Conservation (phyloP, 2,797 vertebrate species). For the Uromys caudimaculatus region DNA sequence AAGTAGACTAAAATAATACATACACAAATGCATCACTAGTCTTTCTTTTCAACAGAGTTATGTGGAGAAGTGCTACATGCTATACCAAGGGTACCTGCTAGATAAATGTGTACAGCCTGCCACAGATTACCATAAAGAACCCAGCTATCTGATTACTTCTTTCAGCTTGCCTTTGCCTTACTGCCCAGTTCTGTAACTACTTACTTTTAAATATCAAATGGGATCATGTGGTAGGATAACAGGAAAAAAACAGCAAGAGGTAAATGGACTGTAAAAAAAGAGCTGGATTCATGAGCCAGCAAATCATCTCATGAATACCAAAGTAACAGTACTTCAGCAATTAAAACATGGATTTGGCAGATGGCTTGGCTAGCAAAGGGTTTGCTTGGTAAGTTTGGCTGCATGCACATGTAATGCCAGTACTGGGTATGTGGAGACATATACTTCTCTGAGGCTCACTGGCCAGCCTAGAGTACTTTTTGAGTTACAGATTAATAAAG, state of each 20-base stretch:
- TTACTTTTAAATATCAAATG: not conserved
- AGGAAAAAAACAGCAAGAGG: not conserved
- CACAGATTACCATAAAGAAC: not conserved
- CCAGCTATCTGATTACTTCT: rapidly evolving
- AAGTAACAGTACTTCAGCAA: not conserved
- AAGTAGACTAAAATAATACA: not conserved
- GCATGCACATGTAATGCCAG: not conserved
- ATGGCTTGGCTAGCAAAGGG: not conserved
- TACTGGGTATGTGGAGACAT: no score
- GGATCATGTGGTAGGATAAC: not conserved
- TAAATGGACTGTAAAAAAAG: not conserved
- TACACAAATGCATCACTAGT: not conserved
- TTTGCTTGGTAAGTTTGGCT: not conserved
- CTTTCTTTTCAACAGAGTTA: not conserved
- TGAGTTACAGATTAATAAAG: not conserved
- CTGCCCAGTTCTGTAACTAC: not conserved
- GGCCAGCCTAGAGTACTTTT: not conserved
- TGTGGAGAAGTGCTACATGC: not conserved
- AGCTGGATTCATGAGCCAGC: not conserved
- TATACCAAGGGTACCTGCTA: not conserved
- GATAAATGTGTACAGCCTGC: not conserved
- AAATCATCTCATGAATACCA: not conserved
- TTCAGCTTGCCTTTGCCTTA: not conserved
- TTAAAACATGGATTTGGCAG: not conserved
- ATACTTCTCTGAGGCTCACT: not conserved